Percentiles rank a stretch among this genome's conserved stretches.
Conservation (phyloP, 2,113 vertebrate genomes). For the Desmodus rotundus region DNA sequence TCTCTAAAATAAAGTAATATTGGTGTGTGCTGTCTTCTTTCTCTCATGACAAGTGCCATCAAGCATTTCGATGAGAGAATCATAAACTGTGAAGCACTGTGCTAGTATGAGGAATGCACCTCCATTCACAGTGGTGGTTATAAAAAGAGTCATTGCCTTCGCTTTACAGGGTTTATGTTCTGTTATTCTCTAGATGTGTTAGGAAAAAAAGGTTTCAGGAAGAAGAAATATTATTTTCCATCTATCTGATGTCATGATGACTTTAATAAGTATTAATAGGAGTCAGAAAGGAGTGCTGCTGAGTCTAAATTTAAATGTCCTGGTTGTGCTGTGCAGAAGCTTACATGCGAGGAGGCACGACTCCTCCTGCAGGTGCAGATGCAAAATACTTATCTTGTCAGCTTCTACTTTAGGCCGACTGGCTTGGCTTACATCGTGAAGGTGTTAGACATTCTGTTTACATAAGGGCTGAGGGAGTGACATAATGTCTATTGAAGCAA, state of each 20-base stretch:
- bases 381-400: constrained; percentile 80
- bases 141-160: not conserved
- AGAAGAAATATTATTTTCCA: constrained; percentile 42
- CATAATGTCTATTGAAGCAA: constrained; percentile 83
- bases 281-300: not conserved
- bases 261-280: not conserved
- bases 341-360: not conserved
- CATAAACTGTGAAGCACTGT: not conserved
- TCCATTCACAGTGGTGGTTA: rapidly evolving
- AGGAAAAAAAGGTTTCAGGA: not conserved
- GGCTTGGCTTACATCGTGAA: not conserved
- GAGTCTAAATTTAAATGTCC: constrained; percentile 14
- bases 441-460: constrained; percentile 82
- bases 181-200: not conserved
- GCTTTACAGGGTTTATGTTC: not conserved
- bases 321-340: not conserved
- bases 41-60: not conserved
- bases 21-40: not conserved
- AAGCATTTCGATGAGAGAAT: not conserved
- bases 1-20: not conserved
- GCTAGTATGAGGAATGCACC: not conserved
- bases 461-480: constrained; percentile 76
- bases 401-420: not conserved
- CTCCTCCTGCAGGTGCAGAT: constrained; percentile 4
- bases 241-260: constrained; percentile 16